Base-by-base conservation (phyloP, 1,140 invertebrate genomes). In the Bombus difficillimus region DNA sequence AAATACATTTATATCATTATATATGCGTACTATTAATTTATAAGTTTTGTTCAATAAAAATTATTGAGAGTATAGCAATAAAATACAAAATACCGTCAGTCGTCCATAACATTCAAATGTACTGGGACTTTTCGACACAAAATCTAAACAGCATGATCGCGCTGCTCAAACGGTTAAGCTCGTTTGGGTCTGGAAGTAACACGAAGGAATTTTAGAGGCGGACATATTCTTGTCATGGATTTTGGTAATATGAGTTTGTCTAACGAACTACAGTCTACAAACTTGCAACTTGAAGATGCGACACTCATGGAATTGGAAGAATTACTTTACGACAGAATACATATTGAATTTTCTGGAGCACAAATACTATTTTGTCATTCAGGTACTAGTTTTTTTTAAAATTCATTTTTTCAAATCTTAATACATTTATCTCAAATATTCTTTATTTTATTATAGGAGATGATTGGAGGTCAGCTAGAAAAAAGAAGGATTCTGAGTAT, bases 291-390 rank as follows among this genome's bases (percentile, higher is more conserved):
- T 5, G 97, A 98, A 93, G 97, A 98, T 92, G 97, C 97, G 0
- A 98, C 97, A 0, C 97, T 97, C 91, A 98, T 98, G 96, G 97
- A 98, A 95, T 94, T 98, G 32, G 97, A 98, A 92, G 97, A 98
- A 93, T 96, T 97, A 81, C 94, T 98, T 3, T 98, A 98, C 90
- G 97, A 98, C 89, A 95, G 98, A 89, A 96, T 98, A 78, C 97
- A 97, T 87, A 95, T 98, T 9, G 96, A 96, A 85, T 96, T 97
- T 76, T 96, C 96, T 74, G 96, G 96, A 92, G 96, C 97, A 88
- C 98, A 97, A 94, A 93, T 97, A 83, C 89, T 94, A 57, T 87
- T 92, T 82, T 94, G 93, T 88, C 93, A 93, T 74, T 92, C 94
- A 62, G 92, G 90, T 91, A 25, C 25, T 2, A 72, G 6, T 8